These are phyloP conservation scores for Lottia scabra DNA, from an alignment of 2,888 invertebrate species.

Conservation along the genomic window DNA sequence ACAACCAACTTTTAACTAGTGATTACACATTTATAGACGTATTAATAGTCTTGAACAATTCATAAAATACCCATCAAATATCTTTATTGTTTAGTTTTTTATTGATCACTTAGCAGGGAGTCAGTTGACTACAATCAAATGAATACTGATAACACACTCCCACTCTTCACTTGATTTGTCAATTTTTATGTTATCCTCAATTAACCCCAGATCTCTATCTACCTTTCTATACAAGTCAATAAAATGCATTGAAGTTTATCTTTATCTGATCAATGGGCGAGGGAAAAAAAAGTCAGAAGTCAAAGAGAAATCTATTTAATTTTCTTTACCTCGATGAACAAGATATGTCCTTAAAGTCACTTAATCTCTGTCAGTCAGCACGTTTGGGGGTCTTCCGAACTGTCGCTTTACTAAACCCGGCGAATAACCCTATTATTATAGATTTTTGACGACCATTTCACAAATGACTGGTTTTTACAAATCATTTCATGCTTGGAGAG, in stretches of 20 bases:
- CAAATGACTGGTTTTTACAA: not conserved
- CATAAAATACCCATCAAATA: too few relatives aligned
- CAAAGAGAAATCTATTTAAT: not conserved
- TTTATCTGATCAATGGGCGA: not conserved
- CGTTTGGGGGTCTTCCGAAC: not conserved
- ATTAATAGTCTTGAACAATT: too few relatives aligned
- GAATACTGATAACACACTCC: too few relatives aligned
- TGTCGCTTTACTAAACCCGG: not conserved
- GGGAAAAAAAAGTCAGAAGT: not conserved
- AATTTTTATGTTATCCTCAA: not conserved
- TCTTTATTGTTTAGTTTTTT: too few relatives aligned
- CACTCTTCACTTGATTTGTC: too few relatives aligned
- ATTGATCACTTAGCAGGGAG: too few relatives aligned
- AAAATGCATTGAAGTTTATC: not conserved
- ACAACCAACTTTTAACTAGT: too few relatives aligned
- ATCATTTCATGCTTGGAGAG: not conserved
- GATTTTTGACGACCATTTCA: not conserved
- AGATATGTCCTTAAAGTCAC: not conserved
- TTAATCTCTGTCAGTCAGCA: not conserved
- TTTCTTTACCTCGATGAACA: not conserved
- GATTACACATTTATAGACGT: too few relatives aligned
- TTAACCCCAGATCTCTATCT: not conserved
- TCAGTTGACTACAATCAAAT: too few relatives aligned
- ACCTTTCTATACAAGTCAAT: not conserved
- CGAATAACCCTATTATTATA: too few relatives aligned